phyloP scores from a whole-genome alignment of 2,888 invertebrate genomes.

The Eutolmus rufibarbis region DNA sequence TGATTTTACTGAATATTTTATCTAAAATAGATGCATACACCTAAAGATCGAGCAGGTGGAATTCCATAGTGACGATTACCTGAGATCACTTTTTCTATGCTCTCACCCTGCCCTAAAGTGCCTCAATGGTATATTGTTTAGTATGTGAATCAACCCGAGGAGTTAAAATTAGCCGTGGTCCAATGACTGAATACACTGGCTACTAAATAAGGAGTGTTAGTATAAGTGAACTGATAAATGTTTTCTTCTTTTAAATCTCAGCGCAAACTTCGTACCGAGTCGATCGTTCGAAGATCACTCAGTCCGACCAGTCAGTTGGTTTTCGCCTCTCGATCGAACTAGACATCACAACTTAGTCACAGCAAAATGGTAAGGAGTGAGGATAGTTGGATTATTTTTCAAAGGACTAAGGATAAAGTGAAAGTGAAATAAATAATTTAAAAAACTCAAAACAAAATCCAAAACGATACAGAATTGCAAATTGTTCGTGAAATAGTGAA shows the following conservation, averaged over 20 bases:
- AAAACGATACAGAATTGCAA: neutral
- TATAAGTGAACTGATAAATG: constrained; percentile 47
- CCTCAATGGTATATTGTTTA: constrained; percentile 37
- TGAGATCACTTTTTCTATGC: neutral
- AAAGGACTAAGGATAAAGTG: neutral
- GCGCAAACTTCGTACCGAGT: constrained; percentile 23
- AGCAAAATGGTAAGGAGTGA: constrained; percentile 62
- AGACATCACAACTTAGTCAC: constrained; percentile 54
- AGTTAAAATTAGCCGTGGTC: constrained; percentile 57
- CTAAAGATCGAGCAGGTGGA: neutral
- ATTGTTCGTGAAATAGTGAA: neutral
- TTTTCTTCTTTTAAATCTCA: constrained; percentile 25
- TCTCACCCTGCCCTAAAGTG: constrained; percentile 6
- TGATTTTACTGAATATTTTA: neutral
- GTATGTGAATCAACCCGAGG: constrained; percentile 22
- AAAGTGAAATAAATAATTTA: neutral
- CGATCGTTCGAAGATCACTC: constrained; percentile 48
- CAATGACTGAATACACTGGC: constrained; percentile 49
- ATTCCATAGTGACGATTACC: constrained; percentile 1
- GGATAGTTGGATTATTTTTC: neutral
- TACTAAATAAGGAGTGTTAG: constrained; percentile 52
- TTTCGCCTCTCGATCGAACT: constrained; percentile 63
- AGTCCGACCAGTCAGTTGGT: constrained; percentile 63
- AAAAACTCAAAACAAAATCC: neutral
- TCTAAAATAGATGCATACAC: neutral